These are phyloP conservation scores for Otocyon megalotis DNA, from an alignment of 2,113 vertebrate species.

Conservation along the genomic window DNA sequence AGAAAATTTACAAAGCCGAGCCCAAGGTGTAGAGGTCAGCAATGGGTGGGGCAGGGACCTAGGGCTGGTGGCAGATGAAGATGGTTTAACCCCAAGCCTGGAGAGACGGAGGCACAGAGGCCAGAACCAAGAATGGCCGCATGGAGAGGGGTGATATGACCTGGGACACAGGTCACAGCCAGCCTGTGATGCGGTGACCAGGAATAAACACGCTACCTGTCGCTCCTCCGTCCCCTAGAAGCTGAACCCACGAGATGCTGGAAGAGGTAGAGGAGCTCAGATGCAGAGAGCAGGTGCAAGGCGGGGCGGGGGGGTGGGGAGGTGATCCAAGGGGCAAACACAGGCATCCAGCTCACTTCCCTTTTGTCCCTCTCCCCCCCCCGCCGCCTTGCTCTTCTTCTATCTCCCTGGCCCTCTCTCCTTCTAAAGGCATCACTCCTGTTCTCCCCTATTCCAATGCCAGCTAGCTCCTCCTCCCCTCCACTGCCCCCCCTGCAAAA, in stretches of 20 bases:
- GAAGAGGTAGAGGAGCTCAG: not conserved
- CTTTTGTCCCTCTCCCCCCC: not conserved
- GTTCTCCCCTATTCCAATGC: not conserved
- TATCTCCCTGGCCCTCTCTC: not conserved
- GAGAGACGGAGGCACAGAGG: too few species aligned
- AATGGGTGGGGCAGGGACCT: too few species aligned
- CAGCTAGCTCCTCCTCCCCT: too few species aligned
- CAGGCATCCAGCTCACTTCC: not conserved
- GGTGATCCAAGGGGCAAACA: not conserved
- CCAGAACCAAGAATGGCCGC: not conserved
- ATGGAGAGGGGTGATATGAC: not conserved
- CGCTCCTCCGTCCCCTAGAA: not conserved
- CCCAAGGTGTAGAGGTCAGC: not conserved
- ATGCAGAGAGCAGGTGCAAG: not conserved
- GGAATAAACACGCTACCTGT: not conserved
- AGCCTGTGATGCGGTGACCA: not conserved
- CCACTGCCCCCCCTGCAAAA: not conserved
- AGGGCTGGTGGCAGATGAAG: not conserved
- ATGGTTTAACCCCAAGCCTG: fast-evolving
- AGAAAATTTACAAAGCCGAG: not conserved
- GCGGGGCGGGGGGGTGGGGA: fast-evolving
- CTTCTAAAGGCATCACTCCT: not conserved
- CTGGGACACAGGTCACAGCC: not conserved
- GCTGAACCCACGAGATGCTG: not conserved
- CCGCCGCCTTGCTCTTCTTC: not conserved